Conservation (phyloP, 2,113 vertebrate genomes). For the Crotalus tigris region DNA sequence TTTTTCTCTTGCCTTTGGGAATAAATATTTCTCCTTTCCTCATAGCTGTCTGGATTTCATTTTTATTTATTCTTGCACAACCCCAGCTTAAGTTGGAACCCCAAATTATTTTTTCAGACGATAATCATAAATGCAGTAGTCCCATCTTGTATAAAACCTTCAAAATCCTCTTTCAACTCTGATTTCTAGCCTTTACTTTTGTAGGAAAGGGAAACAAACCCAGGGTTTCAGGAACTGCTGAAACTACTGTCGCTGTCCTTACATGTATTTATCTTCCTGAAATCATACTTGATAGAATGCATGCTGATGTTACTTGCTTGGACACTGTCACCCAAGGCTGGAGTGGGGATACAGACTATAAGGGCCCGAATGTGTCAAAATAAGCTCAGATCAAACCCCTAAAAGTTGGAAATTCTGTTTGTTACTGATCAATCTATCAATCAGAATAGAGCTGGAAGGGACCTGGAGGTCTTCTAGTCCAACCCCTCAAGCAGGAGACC, state of each 20-base stretch:
- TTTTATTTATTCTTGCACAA: neutral
- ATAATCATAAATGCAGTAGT: neutral
- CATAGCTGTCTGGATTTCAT: neutral
- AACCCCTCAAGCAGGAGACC: neutral
- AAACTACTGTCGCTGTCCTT: neutral
- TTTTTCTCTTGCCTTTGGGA: neutral
- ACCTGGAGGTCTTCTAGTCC: neutral
- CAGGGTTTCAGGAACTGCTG: neutral
- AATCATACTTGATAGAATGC: neutral
- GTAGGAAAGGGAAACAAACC: neutral
- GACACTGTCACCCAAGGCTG: neutral
- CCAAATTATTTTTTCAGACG: neutral
- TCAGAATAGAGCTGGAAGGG: neutral
- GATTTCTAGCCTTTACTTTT: neutral
- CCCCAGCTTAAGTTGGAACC: neutral
- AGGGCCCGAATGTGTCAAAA: neutral
- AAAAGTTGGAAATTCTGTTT: neutral
- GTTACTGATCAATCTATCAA: neutral
- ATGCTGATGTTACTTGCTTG: neutral
- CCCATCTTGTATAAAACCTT: neutral
- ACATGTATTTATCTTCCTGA: neutral
- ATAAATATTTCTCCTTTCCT: neutral
- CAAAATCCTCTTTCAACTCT: neutral
- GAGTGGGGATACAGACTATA: neutral
- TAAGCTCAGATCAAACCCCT: neutral